Base-by-base conservation (phyloP, 2,113 vertebrate genomes). In the Panthera leo region DNA sequence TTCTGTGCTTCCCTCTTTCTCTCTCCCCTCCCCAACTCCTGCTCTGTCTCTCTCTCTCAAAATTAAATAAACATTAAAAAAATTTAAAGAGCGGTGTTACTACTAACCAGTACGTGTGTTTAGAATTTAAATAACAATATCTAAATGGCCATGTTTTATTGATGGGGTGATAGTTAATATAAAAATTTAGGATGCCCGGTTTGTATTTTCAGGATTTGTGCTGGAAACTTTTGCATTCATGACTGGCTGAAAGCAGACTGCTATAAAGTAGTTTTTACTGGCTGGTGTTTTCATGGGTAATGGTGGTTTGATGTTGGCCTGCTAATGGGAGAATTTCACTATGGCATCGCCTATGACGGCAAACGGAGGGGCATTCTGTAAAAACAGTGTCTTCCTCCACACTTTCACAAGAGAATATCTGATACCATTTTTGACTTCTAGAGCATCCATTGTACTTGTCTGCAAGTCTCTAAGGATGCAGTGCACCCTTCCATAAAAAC, bases 121-220 rank as follows among this genome's bases (percentile, higher is more conserved):
- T 86, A 79, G 80, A 90, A 71, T 91, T 78, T 95, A 96, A 87
- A 87, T 82, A 73, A 36, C 55, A 84, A 55, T 67, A 65, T 27
- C 68, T 91, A 85, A 92, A 76, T 61, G 63, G 70, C 25, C 5
- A 27, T 67, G 0, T 76, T 94, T 97, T 89, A 97, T 97, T 95
- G 27, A 67, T 80, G 16, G 48, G 58, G 11, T 63, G 61, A 48
- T 53, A 27, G 12, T 92, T 95, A 73, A 95, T 94, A 65, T 71
- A 94, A 70, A 90, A 78, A 89, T 55, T 94, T 39, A 82, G 71
- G 82, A 67, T 82, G n/a, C 80, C 89, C 16, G 2, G 14, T 96
- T 92, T 95, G 7, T 23, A 61, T 73, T 93, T 92, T 89, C 13
- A 87, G 34, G 83, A 25, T 79, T 95, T 92, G 65, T 84, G n/a